Base-by-base conservation (phyloP, 2,113 vertebrate species). In the Prolemur simus region DNA sequence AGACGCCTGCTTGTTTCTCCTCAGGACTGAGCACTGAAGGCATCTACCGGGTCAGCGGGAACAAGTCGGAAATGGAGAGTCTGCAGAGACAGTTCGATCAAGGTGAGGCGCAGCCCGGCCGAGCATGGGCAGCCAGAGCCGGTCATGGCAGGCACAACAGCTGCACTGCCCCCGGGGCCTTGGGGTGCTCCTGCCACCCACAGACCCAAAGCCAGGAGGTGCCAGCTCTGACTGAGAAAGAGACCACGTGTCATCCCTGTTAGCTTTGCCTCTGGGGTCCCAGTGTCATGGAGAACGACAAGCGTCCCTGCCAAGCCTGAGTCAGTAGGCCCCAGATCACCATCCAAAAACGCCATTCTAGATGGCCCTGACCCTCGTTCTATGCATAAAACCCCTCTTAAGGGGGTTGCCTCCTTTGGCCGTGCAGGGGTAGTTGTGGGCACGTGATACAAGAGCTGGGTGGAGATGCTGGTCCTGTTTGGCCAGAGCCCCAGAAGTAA, bases 51-150 rank as follows among this genome's bases (percentile, higher is more conserved):
- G 99, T 99, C 80, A 99, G 99, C 7, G 99, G 99, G 2, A 99
- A 99, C 98, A 99, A 99, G 94, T 99, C 99, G 0, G 99, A 99
- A 98, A 99, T 99, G 99, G 99, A 99, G 96, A 99, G 99, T 95
- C 99, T 99, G 97, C 99, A 99, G 97, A 98, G 99, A 15, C 99
- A 99, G 96, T 99, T 99, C 56, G 99, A 99, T 96, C 99, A 99
- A 98, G 99, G 99, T 99, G 87, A 97, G 95, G 13, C 42, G 0
- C 29, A 32, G 73, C 77, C 85, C 25, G 8, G 32, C 52, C 0
- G 7, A 6, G 56, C 12, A 0, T 14, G 0, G 0, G 39, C 63
- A 13, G 39, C 92, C 34, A 20, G 25, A 74, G 54, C 42, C 29
- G 1, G 3, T 34, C n/a, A 2, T 8, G 54, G 56, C 8, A 45